Evolutionary conservation across 2,888 invertebrate species (phyloP).

Genomic region (Parnassius orleans): DNA sequence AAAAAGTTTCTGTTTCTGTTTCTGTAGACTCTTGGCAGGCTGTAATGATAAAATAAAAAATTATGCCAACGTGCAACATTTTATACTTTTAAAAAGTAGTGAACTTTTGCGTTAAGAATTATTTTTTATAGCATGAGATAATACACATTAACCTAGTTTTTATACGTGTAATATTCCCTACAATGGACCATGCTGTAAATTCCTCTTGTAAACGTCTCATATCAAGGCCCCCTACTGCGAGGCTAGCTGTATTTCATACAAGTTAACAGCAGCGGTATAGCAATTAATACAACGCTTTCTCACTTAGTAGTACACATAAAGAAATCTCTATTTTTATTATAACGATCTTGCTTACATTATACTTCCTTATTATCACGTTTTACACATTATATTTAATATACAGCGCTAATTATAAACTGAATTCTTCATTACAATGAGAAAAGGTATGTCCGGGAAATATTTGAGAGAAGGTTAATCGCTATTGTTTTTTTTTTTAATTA

Average conservation of each 20-base stretch:
- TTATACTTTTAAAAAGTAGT: no score
- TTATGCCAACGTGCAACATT: no score
- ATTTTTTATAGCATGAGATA: not conserved
- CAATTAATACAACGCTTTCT: constrained; percentile 65
- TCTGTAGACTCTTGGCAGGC: no score
- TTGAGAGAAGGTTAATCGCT: constrained; percentile 58
- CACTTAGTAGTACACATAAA: constrained; percentile 72
- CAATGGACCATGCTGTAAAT: constrained; percentile 3
- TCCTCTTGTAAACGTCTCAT: constrained; percentile 12
- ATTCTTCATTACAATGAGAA: constrained; percentile 65
- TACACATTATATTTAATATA: constrained; percentile 72
- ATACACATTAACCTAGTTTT: constrained; percentile 4
- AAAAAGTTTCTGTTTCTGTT: no score
- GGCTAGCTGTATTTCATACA: constrained; percentile 55
- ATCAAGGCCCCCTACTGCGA: constrained; percentile 31
- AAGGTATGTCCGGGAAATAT: constrained; percentile 62
- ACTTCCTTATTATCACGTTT: constrained; percentile 75
- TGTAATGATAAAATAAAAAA: no score
- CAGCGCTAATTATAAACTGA: constrained; percentile 72
- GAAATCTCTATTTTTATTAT: constrained; percentile 70
- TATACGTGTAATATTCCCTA: constrained; percentile 8
- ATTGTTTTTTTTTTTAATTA: constrained; percentile 53
- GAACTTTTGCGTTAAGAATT: not conserved
- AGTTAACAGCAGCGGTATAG: constrained; percentile 59
- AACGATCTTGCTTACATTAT: constrained; percentile 70